These are phyloP conservation scores for Arnoldichthys spilopterus DNA, from an alignment of 2,797 vertebrate genomes.

Conservation along the genomic window DNA sequence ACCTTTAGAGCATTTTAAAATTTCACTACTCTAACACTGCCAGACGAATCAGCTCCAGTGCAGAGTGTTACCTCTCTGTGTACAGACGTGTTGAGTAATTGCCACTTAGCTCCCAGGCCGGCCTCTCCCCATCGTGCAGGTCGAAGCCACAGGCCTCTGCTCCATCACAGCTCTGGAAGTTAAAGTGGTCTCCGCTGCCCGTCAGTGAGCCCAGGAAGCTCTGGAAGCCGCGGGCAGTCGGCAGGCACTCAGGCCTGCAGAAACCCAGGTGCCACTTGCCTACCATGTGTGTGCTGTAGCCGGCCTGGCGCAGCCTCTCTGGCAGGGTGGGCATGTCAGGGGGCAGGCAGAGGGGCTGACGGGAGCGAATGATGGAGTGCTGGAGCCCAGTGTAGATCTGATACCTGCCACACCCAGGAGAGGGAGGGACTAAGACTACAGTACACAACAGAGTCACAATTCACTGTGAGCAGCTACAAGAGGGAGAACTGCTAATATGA, in stretches of 20 bases:
- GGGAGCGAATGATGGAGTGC: constrained; percentile 92
- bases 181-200: constrained; percentile 93
- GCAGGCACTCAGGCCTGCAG: constrained; percentile 88
- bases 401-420: constrained; percentile 77
- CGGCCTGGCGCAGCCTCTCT: constrained; percentile 85
- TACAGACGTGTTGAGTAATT: constrained; percentile 94
- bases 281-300: constrained; percentile 93
- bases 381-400: constrained; percentile 97
- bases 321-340: constrained; percentile 86
- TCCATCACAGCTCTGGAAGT: constrained; percentile 92
- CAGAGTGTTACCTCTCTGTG: constrained; percentile 71
- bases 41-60: neutral
- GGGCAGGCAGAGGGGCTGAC: constrained; percentile 93
- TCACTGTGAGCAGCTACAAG: too few relatives aligned
- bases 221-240: constrained; percentile 90
- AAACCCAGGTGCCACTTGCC: constrained; percentile 98
- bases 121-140: constrained; percentile 87
- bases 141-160: constrained; percentile 92
- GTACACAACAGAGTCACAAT: too few relatives aligned
- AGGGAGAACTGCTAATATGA: neutral
- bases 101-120: constrained; percentile 89
- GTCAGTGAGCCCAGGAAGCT: constrained; percentile 92
- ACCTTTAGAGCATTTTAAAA: neutral
- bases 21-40: neutral
- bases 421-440: neutral